These are phyloP conservation scores for Cynaeus angustus DNA, from an alignment of 2,888 invertebrate species.

Conservation along the genomic window DNA sequence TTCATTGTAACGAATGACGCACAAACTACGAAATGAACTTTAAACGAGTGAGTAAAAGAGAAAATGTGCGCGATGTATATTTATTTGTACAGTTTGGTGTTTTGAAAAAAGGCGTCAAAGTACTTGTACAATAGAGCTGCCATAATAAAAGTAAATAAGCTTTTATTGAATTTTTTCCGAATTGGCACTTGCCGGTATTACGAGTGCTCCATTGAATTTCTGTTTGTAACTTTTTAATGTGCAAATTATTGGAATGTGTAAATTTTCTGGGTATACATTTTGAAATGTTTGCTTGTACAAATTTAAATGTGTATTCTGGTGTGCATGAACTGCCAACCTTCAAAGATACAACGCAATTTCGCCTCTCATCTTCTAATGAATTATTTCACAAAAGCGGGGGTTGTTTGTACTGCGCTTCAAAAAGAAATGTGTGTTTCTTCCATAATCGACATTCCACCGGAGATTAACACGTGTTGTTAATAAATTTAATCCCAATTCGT, in stretches of 20 bases:
- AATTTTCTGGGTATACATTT: conserved; percentile 51
- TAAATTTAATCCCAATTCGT: no score
- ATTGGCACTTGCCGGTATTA: conserved; percentile 4
- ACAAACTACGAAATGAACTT: no score
- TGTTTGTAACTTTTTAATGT: conserved; percentile 48
- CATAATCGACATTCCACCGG: no score
- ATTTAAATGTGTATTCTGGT: conserved; percentile 51
- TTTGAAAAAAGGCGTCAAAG: conserved; percentile 9
- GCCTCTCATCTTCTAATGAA: conserved; percentile 35
- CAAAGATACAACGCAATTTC: conserved; percentile 51
- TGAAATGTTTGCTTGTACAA: conserved; percentile 51
- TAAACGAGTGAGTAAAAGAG: no score
- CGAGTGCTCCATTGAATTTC: conserved; percentile 40
- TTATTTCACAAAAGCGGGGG: conserved; percentile 45
- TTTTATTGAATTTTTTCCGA: conserved; percentile 23
- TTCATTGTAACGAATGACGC: no score
- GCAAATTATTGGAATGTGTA: conserved; percentile 50
- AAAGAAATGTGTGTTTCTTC: no score
- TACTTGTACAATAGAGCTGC: not conserved
- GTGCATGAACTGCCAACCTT: conserved; percentile 52
- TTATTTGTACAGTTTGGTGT: no score
- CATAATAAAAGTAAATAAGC: conserved; percentile 21
- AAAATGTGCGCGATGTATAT: no score
- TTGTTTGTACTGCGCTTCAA: conserved; percentile 27
- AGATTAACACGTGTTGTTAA: no score